Percentiles rank a stretch among this genome's conserved stretches.
phyloP scores from a whole-genome alignment of 2,797 vertebrate species.

The Mareca strepera region DNA sequence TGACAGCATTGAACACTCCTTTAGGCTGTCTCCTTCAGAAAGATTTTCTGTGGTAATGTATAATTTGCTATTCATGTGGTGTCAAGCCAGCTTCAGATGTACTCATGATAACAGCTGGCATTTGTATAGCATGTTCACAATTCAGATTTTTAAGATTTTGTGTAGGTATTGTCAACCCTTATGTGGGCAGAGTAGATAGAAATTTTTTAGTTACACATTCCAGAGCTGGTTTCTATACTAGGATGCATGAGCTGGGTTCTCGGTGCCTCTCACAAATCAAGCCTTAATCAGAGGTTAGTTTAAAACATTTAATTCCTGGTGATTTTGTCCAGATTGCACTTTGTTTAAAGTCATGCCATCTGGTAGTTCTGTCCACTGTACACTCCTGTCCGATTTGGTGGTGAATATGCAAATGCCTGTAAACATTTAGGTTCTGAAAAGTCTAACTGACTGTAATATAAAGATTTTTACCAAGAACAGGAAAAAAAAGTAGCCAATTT shows the following conservation, averaged over 20 bases:
- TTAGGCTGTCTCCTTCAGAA: not conserved
- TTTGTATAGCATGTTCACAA: not conserved
- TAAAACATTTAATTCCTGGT: not conserved
- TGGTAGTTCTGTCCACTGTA: not conserved
- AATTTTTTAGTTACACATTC: not conserved
- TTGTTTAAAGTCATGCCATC: not conserved
- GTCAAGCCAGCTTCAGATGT: not conserved
- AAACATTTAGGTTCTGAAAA: not conserved
- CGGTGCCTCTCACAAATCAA: not conserved
- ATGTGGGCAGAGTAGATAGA: not conserved
- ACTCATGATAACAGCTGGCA: not conserved
- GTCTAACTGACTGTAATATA: not conserved
- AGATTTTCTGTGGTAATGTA: not conserved
- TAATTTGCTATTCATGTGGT: not conserved
- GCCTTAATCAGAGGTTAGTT: not conserved
- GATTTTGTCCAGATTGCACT: not conserved
- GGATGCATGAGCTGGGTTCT: not conserved
- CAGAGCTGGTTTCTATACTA: not conserved
- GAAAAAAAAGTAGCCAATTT: not conserved
- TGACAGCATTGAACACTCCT: not conserved
- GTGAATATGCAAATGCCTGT: not conserved
- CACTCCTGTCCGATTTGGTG: not conserved
- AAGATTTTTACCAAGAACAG: not conserved
- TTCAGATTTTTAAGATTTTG: not conserved
- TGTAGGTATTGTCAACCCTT: not conserved